Percentiles rank a stretch among this genome's conserved stretches.
Conservation (phyloP, 2,797 vertebrate genomes). For the Onychomys torridus region DNA sequence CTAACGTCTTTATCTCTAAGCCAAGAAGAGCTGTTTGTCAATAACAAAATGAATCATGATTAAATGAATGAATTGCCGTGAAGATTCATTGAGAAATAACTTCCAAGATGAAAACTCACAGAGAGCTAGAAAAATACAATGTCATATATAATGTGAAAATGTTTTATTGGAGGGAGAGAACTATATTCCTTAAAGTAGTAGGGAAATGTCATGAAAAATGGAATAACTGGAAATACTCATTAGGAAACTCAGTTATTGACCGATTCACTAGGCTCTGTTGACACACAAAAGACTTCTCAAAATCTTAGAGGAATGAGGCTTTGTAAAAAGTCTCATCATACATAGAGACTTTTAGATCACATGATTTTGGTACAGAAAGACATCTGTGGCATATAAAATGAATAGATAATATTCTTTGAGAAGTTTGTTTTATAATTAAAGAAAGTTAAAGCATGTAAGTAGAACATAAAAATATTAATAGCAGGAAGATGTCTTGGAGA, state of each 20-base stretch:
- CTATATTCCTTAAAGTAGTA: background rate
- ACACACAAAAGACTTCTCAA: background rate
- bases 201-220: background rate
- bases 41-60: background rate
- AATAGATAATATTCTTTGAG: background rate
- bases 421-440: constrained; percentile 23
- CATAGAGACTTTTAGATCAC: background rate
- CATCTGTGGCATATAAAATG: constrained; percentile 21
- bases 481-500: background rate
- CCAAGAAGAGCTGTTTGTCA: background rate
- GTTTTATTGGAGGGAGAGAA: background rate
- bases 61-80: background rate
- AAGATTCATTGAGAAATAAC: background rate
- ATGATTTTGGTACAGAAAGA: background rate
- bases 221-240: background rate
- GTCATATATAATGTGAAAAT: background rate
- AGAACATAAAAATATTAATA: constrained; percentile 14
- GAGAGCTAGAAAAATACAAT: background rate
- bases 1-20: background rate
- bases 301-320: background rate
- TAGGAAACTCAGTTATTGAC: background rate
- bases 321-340: background rate
- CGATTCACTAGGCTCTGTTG: constrained; percentile 5
- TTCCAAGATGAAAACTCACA: background rate
- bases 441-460: constrained; percentile 11